Base-by-base conservation (phyloP, 2,797 vertebrate species). In the Scyliorhinus canicula region DNA sequence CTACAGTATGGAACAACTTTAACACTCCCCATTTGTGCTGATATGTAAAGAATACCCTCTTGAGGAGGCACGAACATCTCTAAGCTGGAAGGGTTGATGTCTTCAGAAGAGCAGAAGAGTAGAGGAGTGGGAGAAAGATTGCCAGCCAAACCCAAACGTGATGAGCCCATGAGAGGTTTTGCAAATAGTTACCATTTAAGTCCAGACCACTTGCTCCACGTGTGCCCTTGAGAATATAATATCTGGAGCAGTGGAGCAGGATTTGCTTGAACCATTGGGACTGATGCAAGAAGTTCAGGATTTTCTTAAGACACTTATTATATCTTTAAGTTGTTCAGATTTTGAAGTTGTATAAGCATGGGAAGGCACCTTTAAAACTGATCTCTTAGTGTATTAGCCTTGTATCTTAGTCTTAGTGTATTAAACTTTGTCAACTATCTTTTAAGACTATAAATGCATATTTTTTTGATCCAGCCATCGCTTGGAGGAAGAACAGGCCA, bases 401-500 rank as follows among this genome's bases (percentile, higher is more conserved):
- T n/a, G 31, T 69, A 31, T 31, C 35, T 74, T 35, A n/a, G 35
- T 60, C 57, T 19, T 91, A 65, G 4, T 63, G 35, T 44, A 5
- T 91, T 91, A 91, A 91, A 91, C 21, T 44, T 82, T 82, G 6
- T 8, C 21, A 47, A 40, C 86, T 35, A 7, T 90, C 35, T 35
- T 60, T 74, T 52, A 74, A 94, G 69, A 52, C 8, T 74, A 71
- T 9, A 93, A 52, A 93, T 47, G 11, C 35, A 50, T 74, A 19
- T 52, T 31, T 94, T 60, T 57, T 52, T n/a, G 47, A 31, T 95
- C 86, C 93, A 99, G 99, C 96, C 99, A 99, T 97, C 97, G 99
- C 90, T 96, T 99, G 95, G 99, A 99, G 95, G 99, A 99, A 95
- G 99, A 99, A 28, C 99, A 99, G 96, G 99, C 99, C 96, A 99